phyloP scores from a whole-genome alignment of 2,797 vertebrate genomes.

The Sphenopsis melanotis region DNA sequence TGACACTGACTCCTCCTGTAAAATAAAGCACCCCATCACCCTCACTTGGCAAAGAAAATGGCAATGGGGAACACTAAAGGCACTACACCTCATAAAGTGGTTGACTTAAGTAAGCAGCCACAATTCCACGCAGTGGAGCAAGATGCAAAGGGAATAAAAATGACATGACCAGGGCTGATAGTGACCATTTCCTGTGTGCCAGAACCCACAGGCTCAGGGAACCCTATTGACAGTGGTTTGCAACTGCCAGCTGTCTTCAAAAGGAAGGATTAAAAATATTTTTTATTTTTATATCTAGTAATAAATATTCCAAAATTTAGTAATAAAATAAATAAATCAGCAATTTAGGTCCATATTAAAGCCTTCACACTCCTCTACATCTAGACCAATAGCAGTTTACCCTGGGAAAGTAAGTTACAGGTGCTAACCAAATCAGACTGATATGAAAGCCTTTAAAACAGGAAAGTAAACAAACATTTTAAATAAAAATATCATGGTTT shows the following conservation, averaged over 20 bases:
- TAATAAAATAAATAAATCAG: neutral
- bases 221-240: neutral
- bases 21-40: neutral
- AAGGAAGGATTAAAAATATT: neutral
- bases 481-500: neutral
- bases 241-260: neutral
- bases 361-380: neutral
- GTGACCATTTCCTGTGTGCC: rapidly evolving
- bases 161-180: neutral
- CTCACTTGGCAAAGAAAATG: neutral
- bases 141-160: neutral
- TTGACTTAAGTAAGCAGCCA: neutral
- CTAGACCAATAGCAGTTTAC: neutral
- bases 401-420: neutral
- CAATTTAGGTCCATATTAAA: neutral
- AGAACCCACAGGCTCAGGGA: neutral
- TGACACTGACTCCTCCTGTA: neutral
- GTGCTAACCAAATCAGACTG: neutral
- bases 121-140: neutral
- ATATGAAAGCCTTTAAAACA: neutral
- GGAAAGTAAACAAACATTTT: neutral
- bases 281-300: neutral
- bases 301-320: neutral
- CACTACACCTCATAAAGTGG: neutral
- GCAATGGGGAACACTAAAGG: neutral